Evolutionary conservation across 2,797 vertebrate species (phyloP).

Genomic region (Tapirus indicus): DNA sequence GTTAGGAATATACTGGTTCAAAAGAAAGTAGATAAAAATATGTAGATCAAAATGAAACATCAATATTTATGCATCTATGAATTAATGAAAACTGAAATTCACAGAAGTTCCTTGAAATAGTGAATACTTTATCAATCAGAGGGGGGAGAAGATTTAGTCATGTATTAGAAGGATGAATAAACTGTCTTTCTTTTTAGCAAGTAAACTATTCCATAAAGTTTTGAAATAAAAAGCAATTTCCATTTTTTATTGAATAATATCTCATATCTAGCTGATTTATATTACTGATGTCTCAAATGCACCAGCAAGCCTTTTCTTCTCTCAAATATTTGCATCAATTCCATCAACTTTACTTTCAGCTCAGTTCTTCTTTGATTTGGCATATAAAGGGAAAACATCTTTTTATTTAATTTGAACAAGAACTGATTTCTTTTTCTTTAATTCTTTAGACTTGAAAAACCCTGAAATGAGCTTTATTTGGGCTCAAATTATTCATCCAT

Average conservation of each 20-base stretch:
- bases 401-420: constrained; percentile 70
- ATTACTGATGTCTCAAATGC: constrained; percentile 51
- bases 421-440: constrained; percentile 52
- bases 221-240: constrained; percentile 62
- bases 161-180: constrained; percentile 38
- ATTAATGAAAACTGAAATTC: constrained; percentile 58
- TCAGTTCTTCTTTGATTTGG: constrained; percentile 67
- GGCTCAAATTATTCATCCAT: constrained; percentile 10
- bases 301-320: constrained; percentile 13
- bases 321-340: constrained; percentile 69
- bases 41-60: constrained; percentile 18
- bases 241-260: constrained; percentile 62
- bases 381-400: constrained; percentile 63
- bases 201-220: constrained; percentile 69
- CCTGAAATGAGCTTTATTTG: constrained; percentile 56
- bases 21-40: constrained; percentile 24
- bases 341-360: constrained; percentile 69
- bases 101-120: constrained; percentile 34
- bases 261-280: constrained; percentile 28
- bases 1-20: not conserved
- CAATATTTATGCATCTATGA: constrained; percentile 23
- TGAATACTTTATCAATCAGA: constrained; percentile 19
- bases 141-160: not conserved
- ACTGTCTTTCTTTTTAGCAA: constrained; percentile 14
- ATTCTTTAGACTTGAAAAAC: constrained; percentile 26